These are phyloP conservation scores for Alcis repandata DNA, from an alignment of 2,888 invertebrate species.

Conservation along the genomic window DNA sequence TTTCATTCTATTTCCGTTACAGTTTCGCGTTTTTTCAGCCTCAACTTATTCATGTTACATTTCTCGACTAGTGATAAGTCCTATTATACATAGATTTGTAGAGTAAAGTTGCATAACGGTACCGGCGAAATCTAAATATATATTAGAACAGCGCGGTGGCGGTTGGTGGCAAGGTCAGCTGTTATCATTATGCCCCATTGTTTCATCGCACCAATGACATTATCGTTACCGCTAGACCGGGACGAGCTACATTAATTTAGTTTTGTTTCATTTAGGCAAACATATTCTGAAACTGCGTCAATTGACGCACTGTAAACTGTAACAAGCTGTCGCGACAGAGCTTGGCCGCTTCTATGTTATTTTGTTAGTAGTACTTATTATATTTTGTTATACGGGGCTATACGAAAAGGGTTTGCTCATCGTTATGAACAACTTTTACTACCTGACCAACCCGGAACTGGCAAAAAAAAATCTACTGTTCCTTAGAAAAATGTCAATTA, in stretches of 20 bases:
- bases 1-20: too few species aligned
- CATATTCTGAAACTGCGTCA: conserved; percentile 13
- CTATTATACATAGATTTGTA: not conserved
- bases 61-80: too few species aligned
- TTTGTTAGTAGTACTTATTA: not conserved
- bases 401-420: too few species aligned
- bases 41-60: not conserved
- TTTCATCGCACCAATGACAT: conserved; percentile 42
- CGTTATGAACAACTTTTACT: too few species aligned
- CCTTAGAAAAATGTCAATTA: too few species aligned
- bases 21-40: too few species aligned
- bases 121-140: conserved; percentile 14
- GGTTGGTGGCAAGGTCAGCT: conserved; percentile 52
- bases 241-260: conserved; percentile 26
- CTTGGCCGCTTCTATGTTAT: not conserved
- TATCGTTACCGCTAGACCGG: conserved; percentile 33
- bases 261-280: conserved; percentile 16
- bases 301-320: not conserved
- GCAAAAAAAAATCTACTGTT: too few species aligned
- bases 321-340: not conserved
- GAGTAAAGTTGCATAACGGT: conserved; percentile 8
- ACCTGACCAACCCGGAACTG: too few species aligned
- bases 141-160: conserved; percentile 13
- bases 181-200: conserved; percentile 60
- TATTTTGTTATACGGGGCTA: too few species aligned